Percentiles rank a stretch among this genome's conserved stretches.
Conservation (phyloP, 2,888 invertebrate genomes). For the Dynastes grantii region DNA sequence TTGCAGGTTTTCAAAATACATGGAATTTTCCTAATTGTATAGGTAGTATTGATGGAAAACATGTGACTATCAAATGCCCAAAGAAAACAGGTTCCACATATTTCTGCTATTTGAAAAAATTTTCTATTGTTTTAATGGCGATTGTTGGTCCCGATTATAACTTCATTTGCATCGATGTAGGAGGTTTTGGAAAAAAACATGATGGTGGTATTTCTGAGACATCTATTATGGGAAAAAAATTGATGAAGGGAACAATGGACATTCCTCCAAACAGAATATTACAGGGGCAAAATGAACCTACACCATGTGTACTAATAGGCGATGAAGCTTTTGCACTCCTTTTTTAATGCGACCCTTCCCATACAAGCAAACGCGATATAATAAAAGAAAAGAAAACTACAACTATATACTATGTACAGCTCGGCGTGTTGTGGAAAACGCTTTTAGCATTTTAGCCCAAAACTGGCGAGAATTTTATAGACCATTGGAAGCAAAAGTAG, state of each 20-base stretch:
- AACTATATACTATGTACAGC: not conserved
- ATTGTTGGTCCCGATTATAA: constrained; percentile 53
- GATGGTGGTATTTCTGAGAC: constrained; percentile 55
- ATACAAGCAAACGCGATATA: no score
- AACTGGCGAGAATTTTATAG: constrained; percentile 57
- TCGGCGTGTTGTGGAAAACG: not conserved
- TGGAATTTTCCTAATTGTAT: not conserved
- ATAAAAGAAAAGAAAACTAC: not conserved
- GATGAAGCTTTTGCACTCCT: not conserved
- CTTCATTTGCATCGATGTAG: constrained; percentile 55
- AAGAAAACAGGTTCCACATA: constrained; percentile 53
- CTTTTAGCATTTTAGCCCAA: constrained; percentile 54
- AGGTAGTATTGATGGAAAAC: not conserved
- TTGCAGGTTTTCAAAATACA: not conserved
- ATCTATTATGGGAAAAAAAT: constrained; percentile 53
- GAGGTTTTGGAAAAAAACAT: constrained; percentile 55
- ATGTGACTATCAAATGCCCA: constrained; percentile 52
- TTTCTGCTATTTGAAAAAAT: constrained; percentile 53
- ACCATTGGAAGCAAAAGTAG: constrained; percentile 56
- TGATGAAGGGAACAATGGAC: constrained; percentile 36
- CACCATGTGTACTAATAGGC: not conserved
- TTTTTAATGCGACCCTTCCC: not conserved
- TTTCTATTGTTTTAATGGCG: constrained; percentile 52
- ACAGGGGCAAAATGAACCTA: constrained; percentile 45
- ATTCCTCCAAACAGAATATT: constrained; percentile 30